Evolutionary conservation across 2,797 vertebrate genomes (phyloP), one percentile per base, ranked within the genome.

Genomic region (Hipposideros larvatus): DNA sequence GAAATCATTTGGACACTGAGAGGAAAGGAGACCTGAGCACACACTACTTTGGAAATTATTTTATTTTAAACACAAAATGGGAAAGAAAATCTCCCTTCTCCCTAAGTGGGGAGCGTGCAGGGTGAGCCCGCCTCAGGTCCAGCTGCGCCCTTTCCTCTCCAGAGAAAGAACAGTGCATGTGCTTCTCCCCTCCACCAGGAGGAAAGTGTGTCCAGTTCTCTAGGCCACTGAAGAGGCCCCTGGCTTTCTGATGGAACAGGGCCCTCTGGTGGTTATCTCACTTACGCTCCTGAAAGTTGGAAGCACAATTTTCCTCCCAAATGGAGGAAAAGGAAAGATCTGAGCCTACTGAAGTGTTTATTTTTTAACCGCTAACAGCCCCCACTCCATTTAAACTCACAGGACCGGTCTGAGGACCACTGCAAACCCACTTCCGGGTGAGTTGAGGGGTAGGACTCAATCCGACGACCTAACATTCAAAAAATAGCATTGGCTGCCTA

Each of bases 241-340:
- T 26, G 57, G 75, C 43, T 41, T 80, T 15, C 73, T 7, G n/a
- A 5, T 3, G 7, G 0, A 59, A 24, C 26, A 71, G 10, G 16
- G 41, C 79, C 86, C 75, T 61, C 94, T 85, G 77, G 77, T 68
- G 78, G 73, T n/a, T 7, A 46, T 19, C 57, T 34, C 24, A 9
- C 51, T 87, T 85, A 48, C 8, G 71, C 82, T 92, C 91, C 89
- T 95, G 96, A 93, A 91, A 55, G 94, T 96, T 83, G 97, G 98
- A 98, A 99, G 98, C 98, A 99, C 98, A 99, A 98, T 98, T 98
- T 97, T 96, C 96, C 95, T 97, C 96, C 96, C 51, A 46, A 80
- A 91, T 77, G 70, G 95, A 96, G 87, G 96, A 90, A 90, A 96
- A 97, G 87, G 80, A 84, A 97, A 1, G n/a, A 96, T 80, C 46